These are phyloP conservation scores for Choloepus hoffmanni DNA, from an alignment of 2,113 vertebrate genomes.

Conservation along the genomic window DNA sequence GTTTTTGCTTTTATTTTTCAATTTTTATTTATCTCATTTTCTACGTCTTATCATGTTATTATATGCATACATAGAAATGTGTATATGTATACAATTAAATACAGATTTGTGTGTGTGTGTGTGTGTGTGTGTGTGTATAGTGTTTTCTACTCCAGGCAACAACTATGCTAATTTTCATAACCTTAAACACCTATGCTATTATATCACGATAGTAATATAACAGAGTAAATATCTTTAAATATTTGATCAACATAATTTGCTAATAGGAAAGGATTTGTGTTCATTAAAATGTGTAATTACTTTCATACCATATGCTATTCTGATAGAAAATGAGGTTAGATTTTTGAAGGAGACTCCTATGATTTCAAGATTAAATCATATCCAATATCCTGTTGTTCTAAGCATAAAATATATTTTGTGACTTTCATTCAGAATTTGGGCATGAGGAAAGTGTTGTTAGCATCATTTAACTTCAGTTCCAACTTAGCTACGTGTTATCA, in stretches of 20 bases:
- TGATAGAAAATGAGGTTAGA: constrained; percentile 66
- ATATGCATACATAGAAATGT: not conserved
- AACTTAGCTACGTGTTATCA: not conserved
- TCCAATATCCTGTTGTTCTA: constrained; percentile 8
- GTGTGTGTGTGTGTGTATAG: not conserved
- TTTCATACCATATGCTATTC: constrained; percentile 79
- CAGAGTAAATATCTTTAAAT: constrained; percentile 78
- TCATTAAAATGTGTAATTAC: constrained; percentile 79
- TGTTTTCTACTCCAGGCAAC: constrained; percentile 23
- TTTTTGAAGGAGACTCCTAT: constrained; percentile 69
- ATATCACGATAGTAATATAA: not conserved
- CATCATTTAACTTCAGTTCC: not conserved
- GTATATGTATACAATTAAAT: not conserved
- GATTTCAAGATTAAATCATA: constrained; percentile 54
- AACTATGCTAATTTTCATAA: constrained; percentile 55
- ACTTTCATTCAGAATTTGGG: not conserved
- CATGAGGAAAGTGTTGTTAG: not conserved
- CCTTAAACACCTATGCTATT: constrained; percentile 69
- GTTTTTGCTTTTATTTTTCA: not conserved
- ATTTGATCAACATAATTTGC: constrained; percentile 73
- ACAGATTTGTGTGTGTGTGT: not conserved
- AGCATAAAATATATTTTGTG: not conserved
- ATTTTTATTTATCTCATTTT: constrained; percentile 18
- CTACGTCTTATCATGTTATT: not conserved
- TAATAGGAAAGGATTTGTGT: constrained; percentile 58